These are phyloP conservation scores for Trachythela sp. DNA, from an alignment of 64 coral and sea anemone species.

Conservation along the genomic window DNA sequence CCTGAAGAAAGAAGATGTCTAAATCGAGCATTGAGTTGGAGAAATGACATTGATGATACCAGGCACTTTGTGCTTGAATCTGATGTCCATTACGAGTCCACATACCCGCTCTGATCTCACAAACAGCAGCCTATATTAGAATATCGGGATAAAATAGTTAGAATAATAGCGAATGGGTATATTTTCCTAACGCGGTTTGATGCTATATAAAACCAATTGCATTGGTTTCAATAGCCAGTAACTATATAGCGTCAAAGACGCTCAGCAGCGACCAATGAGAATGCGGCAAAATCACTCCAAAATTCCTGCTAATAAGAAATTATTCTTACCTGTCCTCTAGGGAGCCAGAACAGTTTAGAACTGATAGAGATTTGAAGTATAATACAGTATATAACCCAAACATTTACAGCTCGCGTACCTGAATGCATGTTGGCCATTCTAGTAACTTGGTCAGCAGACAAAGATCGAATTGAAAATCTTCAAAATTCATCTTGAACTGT, in stretches of 20 bases:
- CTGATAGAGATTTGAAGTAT: too few species aligned
- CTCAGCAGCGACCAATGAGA: too few species aligned
- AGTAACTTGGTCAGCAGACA: not conserved
- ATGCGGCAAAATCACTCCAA: too few species aligned
- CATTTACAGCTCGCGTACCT: too few species aligned
- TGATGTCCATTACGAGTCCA: conserved; percentile 93
- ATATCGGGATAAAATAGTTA: not conserved
- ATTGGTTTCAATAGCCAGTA: too few species aligned
- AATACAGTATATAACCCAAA: too few species aligned
- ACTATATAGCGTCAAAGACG: too few species aligned
- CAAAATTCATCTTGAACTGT: conserved; percentile 72
- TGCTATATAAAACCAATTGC: too few species aligned
- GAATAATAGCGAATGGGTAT: too few species aligned
- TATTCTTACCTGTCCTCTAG: too few species aligned
- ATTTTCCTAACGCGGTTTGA: too few species aligned
- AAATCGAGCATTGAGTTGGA: conserved; percentile 95
- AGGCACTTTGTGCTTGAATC: conserved; percentile 70
- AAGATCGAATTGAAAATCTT: conserved; percentile 49
- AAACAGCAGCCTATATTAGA: conserved; percentile 66
- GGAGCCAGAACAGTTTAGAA: not conserved
- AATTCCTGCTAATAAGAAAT: too few species aligned
- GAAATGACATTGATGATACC: conserved; percentile 89
- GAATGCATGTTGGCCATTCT: not conserved
- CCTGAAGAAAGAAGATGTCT: conserved; percentile 93
- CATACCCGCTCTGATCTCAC: conserved; percentile 77